Conservation (phyloP, 2,888 invertebrate genomes). For the Agrochola circellaris region DNA sequence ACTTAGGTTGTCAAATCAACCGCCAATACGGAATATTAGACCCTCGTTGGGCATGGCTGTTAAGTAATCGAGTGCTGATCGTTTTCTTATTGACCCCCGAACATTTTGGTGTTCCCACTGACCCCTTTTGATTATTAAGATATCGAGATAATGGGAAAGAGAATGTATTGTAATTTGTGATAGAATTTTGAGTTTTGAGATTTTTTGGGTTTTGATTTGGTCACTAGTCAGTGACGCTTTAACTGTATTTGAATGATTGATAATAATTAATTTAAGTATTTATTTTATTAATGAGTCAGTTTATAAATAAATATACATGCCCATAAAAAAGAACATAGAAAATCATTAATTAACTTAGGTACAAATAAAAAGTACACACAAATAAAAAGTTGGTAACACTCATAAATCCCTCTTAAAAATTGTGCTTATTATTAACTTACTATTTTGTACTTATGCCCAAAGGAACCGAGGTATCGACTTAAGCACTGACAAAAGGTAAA, state of each 20-base stretch:
- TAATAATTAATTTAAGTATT: neutral
- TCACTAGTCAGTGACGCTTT: neutral
- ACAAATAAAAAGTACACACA: no score
- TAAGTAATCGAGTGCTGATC: conserved; percentile 45
- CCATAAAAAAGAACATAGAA: neutral
- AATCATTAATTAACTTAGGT: no score
- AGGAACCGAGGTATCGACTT: neutral
- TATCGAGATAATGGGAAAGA: conserved; percentile 8
- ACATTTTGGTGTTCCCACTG: conserved; percentile 28
- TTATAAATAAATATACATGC: neutral
- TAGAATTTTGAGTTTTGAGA: neutral
- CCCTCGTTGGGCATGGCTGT: conserved; percentile 48
- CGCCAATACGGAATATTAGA: conserved; percentile 55
- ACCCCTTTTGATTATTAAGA: conserved; percentile 39
- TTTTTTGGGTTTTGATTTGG: neutral
- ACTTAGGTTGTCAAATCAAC: conserved; percentile 56
- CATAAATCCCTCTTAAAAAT: neutral
- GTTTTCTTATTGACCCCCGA: conserved; percentile 47
- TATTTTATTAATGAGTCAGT: neutral
- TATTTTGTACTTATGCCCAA: neutral
- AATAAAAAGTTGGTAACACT: no score
- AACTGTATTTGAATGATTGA: neutral
- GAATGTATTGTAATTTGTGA: neutral
- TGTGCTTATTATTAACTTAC: neutral
- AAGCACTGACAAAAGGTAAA: neutral